Conservation (phyloP, 2,797 vertebrate species). For the Platalea minor region DNA sequence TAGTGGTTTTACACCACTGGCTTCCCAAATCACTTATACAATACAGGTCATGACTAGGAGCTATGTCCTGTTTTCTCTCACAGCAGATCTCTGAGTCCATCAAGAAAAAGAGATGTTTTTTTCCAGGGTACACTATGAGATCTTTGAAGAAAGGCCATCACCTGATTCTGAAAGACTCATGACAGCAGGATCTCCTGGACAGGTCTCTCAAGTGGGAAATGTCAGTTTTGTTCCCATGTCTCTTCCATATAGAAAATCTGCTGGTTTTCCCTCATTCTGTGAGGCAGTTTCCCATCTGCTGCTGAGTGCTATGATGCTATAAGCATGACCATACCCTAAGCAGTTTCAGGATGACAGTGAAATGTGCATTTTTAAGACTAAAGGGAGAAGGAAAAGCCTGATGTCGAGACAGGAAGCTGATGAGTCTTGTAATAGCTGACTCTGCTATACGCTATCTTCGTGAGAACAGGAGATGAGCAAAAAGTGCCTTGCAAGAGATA, state of each 20-base stretch:
- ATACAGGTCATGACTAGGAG: not conserved
- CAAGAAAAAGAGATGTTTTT: not conserved
- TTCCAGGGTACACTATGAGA: not conserved
- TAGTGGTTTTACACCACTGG: not conserved
- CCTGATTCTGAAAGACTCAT: not conserved
- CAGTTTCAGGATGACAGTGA: conserved; percentile 58
- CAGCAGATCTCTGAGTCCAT: not conserved
- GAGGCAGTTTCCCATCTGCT: not conserved
- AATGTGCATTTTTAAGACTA: conserved; percentile 56
- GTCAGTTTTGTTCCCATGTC: not conserved
- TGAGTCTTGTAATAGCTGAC: conserved; percentile 45
- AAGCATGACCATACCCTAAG: conserved; percentile 26
- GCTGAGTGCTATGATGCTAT: conserved; percentile 17
- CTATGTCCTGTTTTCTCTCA: not conserved
- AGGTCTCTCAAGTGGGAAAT: not conserved
- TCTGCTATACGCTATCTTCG: not conserved
- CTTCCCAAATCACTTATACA: not conserved
- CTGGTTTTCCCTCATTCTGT: not conserved
- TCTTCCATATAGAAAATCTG: not conserved
- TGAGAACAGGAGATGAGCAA: conserved; percentile 35
- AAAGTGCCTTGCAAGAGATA: not conserved
- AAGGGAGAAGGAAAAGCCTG: conserved; percentile 61
- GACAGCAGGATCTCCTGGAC: not conserved
- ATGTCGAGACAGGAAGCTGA: conserved; percentile 58
- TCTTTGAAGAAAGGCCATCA: not conserved